Base-by-base conservation (phyloP, 2,113 vertebrate genomes). In the Corapipo altera region DNA sequence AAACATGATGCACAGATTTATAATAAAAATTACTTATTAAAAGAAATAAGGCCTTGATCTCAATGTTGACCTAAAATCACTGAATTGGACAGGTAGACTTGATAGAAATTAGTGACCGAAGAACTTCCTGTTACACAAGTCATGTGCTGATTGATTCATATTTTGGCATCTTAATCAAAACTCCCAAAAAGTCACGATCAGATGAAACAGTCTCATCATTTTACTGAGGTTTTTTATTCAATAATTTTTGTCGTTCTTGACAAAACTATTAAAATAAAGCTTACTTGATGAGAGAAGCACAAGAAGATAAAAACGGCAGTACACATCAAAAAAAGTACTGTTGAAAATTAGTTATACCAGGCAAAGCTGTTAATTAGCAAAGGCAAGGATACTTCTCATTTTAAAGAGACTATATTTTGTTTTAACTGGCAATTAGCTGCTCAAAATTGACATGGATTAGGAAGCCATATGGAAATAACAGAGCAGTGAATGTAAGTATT, bases 391-490 rank as follows among this genome's bases (percentile, higher is more conserved):
- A 35, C 15, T 58, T 75, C 32, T 52, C 6, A 54, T 58, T 93
- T 76, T 76, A 46, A 85, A 89, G 37, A 48, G 23, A 55, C 10
- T 35, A 19, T 49, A 12, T 67, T 66, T 19, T 82, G 15, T 70
- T 95, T 92, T 66, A 64, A 39, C 58, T 79, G 41, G 30, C 30
- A 90, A 15, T 54, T 75, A 83, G 88, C 70, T 91, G 59, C 73
- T 95, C 67, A 67, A 55, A 88, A 39, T 44, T 94, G 58, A 71
- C 66, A 81, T 39, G 74, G 77, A 81, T 96, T 91, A 92, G 72
- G 89, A 98, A 96, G 48, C 65, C 77, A 79, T 88, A 88, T 64
- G 85, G 93, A 97, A 97, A 96, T 95, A 96, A 87, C 39, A 49
- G 5, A 90, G 17, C 15, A 64, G 15, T 71, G 41, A 70, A 64